These are phyloP conservation scores for Tokudaia tokunoshimensis DNA, from an alignment of 2,797 vertebrate genomes.

Conservation along the genomic window DNA sequence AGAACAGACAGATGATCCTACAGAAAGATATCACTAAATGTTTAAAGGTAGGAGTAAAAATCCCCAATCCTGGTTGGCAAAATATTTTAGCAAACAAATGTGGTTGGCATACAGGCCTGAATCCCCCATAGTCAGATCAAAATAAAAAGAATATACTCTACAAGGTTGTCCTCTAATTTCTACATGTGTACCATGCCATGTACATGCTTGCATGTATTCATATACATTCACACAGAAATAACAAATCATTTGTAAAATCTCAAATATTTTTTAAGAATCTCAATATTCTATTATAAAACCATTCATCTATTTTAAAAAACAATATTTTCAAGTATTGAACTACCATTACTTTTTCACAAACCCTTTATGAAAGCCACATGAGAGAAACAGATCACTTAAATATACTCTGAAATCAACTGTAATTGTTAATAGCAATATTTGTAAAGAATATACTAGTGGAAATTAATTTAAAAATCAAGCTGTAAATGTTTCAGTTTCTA, in stretches of 20 bases:
- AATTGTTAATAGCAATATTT: conserved; percentile 44
- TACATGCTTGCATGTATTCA: not conserved
- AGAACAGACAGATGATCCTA: not conserved
- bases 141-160: not conserved
- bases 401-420: not conserved
- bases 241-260: not conserved
- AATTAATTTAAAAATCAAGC: conserved; percentile 41
- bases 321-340: conserved; percentile 52
- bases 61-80: not conserved
- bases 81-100: not conserved
- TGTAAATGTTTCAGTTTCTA: conserved; percentile 15
- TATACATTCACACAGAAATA: not conserved
- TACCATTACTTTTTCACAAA: conserved; percentile 24
- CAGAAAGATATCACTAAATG: conserved; percentile 26
- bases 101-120: not conserved
- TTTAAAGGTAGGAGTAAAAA: conserved; percentile 37
- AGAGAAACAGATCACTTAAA: conserved; percentile 31
- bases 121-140: not conserved
- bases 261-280: conserved; percentile 46
- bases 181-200: not conserved
- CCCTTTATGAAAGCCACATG: conserved; percentile 11
- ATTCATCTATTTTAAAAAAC: conserved; percentile 37
- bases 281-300: conserved; percentile 42
- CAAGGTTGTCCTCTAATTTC: not conserved
- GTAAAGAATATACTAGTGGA: conserved; percentile 2